Evolutionary conservation across 2,113 vertebrate genomes (phyloP).

Genomic region (Apodemus sylvaticus): DNA sequence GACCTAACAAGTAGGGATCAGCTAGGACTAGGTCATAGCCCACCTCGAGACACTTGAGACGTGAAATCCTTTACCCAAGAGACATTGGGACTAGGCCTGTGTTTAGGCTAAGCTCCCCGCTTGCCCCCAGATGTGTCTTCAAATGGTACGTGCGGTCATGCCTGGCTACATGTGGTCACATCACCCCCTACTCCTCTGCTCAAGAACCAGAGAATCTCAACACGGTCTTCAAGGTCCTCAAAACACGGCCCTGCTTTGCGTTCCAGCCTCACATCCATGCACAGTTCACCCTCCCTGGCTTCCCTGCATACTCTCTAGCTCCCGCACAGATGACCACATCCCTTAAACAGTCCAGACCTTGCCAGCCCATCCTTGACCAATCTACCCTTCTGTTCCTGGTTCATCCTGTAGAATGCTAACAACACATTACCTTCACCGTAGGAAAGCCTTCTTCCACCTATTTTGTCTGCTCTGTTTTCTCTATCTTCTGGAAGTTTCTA

Average conservation of each 20-base stretch:
- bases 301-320: background rate
- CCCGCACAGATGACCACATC: background rate
- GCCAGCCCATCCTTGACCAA: background rate
- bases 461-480: background rate
- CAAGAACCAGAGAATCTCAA: background rate
- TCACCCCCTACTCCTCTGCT: background rate
- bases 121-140: background rate
- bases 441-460: background rate
- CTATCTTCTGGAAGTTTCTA: background rate
- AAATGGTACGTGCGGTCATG: background rate
- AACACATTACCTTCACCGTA: background rate
- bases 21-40: background rate
- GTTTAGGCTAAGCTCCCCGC: background rate
- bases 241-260: background rate
- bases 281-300: background rate
- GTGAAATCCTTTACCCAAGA: constrained; percentile 12
- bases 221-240: background rate
- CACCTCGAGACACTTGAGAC: background rate
- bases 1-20: background rate
- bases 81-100: background rate
- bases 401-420: background rate
- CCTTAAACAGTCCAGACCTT: background rate
- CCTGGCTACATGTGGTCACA: background rate
- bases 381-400: background rate
- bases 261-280: background rate